phyloP scores from a whole-genome alignment of 2,888 invertebrate genomes.

The Sicus ferrugineus region DNA sequence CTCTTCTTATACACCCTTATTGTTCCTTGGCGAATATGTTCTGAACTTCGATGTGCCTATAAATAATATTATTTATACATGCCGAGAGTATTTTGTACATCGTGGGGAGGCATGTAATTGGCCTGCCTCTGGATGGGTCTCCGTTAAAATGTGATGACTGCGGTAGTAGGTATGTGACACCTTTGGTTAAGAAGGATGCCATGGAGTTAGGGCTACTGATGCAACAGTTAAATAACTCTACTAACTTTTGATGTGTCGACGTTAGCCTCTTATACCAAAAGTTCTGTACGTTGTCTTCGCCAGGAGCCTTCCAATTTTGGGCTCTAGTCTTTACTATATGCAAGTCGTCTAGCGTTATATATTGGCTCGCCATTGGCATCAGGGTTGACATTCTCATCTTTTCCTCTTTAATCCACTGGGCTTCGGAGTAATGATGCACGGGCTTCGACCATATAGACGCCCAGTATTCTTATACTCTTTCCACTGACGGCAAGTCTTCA shows the following conservation, averaged over 20 bases:
- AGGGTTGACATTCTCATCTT: too few relatives aligned
- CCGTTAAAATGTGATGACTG: not conserved
- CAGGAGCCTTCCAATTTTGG: not conserved
- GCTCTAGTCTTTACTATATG: not conserved
- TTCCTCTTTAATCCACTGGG: not conserved
- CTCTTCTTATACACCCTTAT: constrained; percentile 27
- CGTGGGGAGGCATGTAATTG: constrained; percentile 34
- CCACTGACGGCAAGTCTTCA: not conserved
- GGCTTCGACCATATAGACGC: not conserved
- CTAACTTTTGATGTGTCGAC: not conserved
- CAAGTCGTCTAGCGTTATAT: not conserved
- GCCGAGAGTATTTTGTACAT: constrained; percentile 29
- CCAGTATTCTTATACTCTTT: constrained; percentile 8
- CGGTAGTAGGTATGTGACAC: constrained; percentile 21
- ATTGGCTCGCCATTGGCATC: too few relatives aligned
- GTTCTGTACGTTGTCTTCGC: not conserved
- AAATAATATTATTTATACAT: constrained; percentile 14
- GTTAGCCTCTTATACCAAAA: not conserved
- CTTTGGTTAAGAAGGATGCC: not conserved
- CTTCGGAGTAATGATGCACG: not conserved
- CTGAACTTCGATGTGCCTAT: constrained; percentile 7
- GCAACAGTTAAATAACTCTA: not conserved
- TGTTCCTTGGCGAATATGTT: constrained; percentile 30
- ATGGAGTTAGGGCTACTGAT: not conserved
- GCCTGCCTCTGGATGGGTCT: too few relatives aligned